Conservation (phyloP, 2,113 vertebrate species). For the Oceanodroma tethys region DNA sequence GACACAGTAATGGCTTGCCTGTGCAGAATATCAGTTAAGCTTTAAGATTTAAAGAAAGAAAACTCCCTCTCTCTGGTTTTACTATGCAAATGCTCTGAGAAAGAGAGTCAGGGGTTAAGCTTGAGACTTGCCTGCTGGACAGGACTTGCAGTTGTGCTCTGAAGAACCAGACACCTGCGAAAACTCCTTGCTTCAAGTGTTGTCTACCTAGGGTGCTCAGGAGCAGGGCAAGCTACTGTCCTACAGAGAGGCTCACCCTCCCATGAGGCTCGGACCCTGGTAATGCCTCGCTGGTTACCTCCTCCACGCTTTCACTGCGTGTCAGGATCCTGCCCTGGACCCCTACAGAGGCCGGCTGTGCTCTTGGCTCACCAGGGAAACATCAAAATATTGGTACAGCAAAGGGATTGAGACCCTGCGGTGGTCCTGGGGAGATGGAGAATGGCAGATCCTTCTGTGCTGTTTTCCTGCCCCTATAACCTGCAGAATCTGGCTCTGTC, state of each 20-base stretch:
- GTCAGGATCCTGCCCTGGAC: not conserved
- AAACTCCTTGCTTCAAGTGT: fast-evolving
- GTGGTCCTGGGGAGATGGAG: not conserved
- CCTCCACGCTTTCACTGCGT: fast-evolving
- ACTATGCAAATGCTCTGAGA: not conserved
- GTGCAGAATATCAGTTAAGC: not conserved
- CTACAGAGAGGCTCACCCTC: not conserved
- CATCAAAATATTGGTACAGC: not conserved
- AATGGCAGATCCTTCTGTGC: not conserved
- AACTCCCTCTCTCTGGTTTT: not conserved
- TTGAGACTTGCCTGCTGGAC: not conserved
- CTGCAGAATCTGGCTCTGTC: not conserved
- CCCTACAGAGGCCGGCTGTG: not conserved
- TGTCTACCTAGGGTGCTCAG: not conserved
- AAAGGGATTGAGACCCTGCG: fast-evolving
- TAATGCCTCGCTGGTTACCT: not conserved
- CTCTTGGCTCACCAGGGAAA: not conserved
- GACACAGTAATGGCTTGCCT: not conserved
- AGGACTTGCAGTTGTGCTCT: not conserved
- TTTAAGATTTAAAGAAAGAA: not conserved
- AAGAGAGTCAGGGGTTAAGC: not conserved
- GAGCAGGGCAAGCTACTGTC: not conserved
- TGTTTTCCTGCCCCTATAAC: not conserved
- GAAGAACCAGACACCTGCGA: not conserved
- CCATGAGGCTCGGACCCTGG: fast-evolving